Evolutionary conservation across 2,888 invertebrate species (phyloP).

Genomic region (Agrochola litura): DNA sequence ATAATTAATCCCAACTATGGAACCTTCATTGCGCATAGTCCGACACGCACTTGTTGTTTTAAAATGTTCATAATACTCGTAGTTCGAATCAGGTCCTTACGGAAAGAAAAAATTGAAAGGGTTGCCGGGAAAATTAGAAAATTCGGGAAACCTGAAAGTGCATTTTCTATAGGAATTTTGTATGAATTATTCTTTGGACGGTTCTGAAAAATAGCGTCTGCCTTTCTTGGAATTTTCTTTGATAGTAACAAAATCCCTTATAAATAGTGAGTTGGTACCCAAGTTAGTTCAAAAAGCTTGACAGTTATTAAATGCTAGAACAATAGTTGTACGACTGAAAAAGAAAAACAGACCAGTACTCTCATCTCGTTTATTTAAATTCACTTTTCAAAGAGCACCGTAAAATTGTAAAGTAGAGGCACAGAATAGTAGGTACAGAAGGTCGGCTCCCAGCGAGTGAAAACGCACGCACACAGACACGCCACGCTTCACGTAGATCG

Average conservation of each 20-base stretch:
- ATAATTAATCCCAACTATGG: too few species aligned
- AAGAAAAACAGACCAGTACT: constrained; percentile 19
- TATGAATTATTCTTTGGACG: too few species aligned
- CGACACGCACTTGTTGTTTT: too few species aligned
- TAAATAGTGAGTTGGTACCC: constrained; percentile 22
- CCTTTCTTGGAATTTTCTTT: constrained; percentile 11
- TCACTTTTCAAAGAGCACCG: constrained; percentile 47
- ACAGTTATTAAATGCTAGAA: constrained; percentile 51
- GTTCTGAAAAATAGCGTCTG: neutral
- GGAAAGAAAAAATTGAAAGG: too few species aligned
- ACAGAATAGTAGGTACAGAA: neutral
- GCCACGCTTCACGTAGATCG: neutral
- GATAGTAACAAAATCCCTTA: constrained; percentile 12
- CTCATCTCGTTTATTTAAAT: constrained; percentile 58
- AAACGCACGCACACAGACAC: neutral
- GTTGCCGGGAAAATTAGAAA: too few species aligned
- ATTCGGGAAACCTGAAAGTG: too few species aligned
- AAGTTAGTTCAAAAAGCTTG: constrained; percentile 34
- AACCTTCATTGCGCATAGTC: too few species aligned
- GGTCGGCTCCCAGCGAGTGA: neutral
- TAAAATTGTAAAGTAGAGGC: constrained; percentile 43
- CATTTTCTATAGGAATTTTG: too few species aligned
- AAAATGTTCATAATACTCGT: too few species aligned
- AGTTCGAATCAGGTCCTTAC: too few species aligned
- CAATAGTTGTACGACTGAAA: constrained; percentile 32